Percentiles rank a stretch among this genome's conserved stretches.
Evolutionary conservation across 1,140 invertebrate genomes (phyloP).

Genomic region (Drosophila pseudoobscura): DNA sequence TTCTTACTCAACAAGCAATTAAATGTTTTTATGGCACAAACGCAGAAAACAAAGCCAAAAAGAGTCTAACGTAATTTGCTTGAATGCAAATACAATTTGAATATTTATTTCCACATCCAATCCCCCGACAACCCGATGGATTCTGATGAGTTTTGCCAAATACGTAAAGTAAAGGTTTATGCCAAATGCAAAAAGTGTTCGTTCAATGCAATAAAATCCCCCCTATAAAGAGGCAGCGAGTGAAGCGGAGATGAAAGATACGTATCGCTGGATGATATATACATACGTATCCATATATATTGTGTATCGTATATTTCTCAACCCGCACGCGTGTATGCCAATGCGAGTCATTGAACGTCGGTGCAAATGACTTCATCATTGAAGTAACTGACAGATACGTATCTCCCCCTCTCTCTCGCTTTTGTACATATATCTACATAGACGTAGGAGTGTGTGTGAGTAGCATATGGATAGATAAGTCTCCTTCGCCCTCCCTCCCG

Average conservation of each 20-base stretch:
- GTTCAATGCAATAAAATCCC: slow-evolving; percentile 34
- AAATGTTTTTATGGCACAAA: slow-evolving; percentile 8
- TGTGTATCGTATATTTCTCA: slow-evolving; percentile 3
- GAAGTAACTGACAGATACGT: slow-evolving; percentile 48
- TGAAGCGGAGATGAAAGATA: slow-evolving; percentile 17
- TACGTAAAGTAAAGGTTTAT: slow-evolving; percentile 38
- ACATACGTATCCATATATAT: slow-evolving; percentile 14
- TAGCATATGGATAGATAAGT: slow-evolving; percentile 24
- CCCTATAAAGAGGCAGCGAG: slow-evolving; percentile 12
- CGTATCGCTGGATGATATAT: neutral
- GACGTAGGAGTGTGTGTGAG: slow-evolving; percentile 32
- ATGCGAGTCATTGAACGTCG: slow-evolving; percentile 68
- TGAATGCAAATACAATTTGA: slow-evolving; percentile 46
- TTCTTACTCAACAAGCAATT: slow-evolving; percentile 18
- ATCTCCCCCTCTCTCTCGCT: slow-evolving; percentile 4
- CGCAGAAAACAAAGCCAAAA: slow-evolving; percentile 33
- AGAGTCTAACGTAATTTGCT: slow-evolving; percentile 27
- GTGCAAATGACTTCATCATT: slow-evolving; percentile 70
- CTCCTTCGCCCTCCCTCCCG: neutral
- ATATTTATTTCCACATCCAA: slow-evolving; percentile 9
- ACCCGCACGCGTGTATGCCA: slow-evolving; percentile 34
- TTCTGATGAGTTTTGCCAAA: slow-evolving; percentile 57
- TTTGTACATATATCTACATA: slow-evolving; percentile 25
- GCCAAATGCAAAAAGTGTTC: slow-evolving; percentile 34
- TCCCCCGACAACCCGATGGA: slow-evolving; percentile 1